Evolutionary conservation across 2,797 vertebrate genomes (phyloP).

Genomic region (Fratercula arctica): DNA sequence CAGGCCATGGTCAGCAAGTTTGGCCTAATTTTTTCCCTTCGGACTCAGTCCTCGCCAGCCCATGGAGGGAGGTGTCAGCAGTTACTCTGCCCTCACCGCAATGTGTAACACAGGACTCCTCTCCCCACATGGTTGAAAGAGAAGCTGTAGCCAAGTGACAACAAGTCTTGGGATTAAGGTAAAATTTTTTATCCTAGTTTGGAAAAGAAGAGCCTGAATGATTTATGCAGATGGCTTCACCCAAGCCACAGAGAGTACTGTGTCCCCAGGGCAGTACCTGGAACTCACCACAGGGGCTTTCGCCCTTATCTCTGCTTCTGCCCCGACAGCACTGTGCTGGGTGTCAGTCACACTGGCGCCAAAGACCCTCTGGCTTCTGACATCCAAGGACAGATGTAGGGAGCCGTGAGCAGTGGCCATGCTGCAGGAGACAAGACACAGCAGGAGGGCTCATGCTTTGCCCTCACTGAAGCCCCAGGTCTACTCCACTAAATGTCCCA

Average conservation of each 20-base stretch:
- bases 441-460: background rate
- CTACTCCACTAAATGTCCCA: background rate
- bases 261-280: background rate
- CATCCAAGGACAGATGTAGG: background rate
- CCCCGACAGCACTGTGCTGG: background rate
- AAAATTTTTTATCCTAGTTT: background rate
- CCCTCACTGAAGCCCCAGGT: background rate
- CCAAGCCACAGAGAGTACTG: background rate
- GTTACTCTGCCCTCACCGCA: background rate
- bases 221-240: background rate
- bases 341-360: background rate
- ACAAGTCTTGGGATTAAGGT: background rate
- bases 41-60: background rate
- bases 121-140: background rate
- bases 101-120: rapidly evolving
- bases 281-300: background rate
- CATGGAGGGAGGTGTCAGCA: background rate
- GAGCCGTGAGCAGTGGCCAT: background rate
- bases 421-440: background rate
- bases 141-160: background rate
- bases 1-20: background rate
- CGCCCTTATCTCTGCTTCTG: background rate
- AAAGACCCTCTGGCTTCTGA: background rate
- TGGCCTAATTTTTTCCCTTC: background rate
- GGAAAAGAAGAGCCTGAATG: background rate